These are phyloP conservation scores for Gulo gulo DNA, from an alignment of 2,113 vertebrate species.

Conservation along the genomic window DNA sequence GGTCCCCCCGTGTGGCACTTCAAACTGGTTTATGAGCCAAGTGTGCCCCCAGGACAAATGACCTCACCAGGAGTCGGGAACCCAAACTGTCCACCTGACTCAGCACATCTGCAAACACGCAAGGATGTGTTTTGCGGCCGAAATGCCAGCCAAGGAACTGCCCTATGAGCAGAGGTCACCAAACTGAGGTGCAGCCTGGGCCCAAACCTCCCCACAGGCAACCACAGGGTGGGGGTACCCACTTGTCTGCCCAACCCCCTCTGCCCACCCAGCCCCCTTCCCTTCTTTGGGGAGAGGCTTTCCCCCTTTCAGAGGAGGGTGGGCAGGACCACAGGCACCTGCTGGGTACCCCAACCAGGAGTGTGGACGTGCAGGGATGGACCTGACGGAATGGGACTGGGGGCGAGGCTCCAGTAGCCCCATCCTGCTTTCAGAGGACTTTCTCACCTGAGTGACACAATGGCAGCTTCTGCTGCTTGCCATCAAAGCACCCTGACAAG, in stretches of 20 bases:
- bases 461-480: neutral
- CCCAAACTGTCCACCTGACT: neutral
- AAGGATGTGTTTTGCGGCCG: neutral
- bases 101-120: neutral
- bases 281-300: too few species aligned
- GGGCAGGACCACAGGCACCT: neutral
- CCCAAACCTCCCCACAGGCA: neutral
- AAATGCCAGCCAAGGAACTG: neutral
- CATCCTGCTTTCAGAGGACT: neutral
- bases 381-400: neutral
- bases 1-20: neutral
- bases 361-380: accelerated
- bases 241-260: neutral
- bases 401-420: neutral
- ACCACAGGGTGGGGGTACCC: neutral
- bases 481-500: neutral
- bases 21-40: neutral
- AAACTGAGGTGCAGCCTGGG: neutral
- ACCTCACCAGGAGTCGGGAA: neutral
- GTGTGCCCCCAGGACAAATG: neutral
- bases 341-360: neutral
- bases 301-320: too few species aligned
- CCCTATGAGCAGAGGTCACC: neutral
- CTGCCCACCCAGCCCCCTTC: neutral
- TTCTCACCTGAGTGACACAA: neutral